A percentile compares a stretch with the other conserved stretches of the same genome.
These are phyloP conservation scores for Nipponacmea schrenckii DNA, from an alignment of 2,888 invertebrate genomes.

Conservation along the genomic window DNA sequence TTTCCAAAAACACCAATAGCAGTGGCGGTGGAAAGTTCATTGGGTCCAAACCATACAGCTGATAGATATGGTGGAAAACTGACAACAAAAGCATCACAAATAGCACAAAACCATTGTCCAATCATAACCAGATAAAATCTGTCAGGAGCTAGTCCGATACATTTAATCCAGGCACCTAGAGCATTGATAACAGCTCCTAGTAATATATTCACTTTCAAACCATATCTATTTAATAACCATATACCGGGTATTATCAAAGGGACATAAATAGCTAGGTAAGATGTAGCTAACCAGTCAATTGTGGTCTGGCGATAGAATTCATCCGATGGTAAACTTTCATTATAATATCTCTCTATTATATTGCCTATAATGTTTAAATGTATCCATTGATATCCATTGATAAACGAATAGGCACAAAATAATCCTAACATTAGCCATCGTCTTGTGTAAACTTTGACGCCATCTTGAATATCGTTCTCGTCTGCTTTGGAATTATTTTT, in stretches of 20 bases:
- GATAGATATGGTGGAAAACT: slow-evolving; percentile 91
- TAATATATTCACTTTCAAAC: slow-evolving; percentile 59
- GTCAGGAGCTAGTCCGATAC: slow-evolving; percentile 85
- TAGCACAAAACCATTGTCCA: slow-evolving; percentile 78
- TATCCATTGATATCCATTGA: slow-evolving; percentile 96
- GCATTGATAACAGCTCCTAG: slow-evolving; percentile 74
- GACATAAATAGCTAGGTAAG: slow-evolving; percentile 97
- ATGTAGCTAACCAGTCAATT: slow-evolving; percentile 97
- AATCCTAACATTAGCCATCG: slow-evolving; percentile 88
- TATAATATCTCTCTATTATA: slow-evolving; percentile 75
- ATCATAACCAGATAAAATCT: slow-evolving; percentile 88
- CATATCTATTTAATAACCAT: slow-evolving; percentile 93
- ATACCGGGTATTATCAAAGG: slow-evolving; percentile 97
- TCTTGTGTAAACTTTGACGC: slow-evolving; percentile 58
- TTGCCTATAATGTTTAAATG: slow-evolving; percentile 94
- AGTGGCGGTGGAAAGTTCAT: slow-evolving; percentile 95
- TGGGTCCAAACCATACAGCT: slow-evolving; percentile 97
- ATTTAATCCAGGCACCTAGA: slow-evolving; percentile 77
- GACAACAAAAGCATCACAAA: slow-evolving; percentile 90
- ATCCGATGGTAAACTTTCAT: slow-evolving; percentile 62
- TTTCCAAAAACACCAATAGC: slow-evolving; percentile 98
- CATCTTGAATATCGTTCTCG: not conserved
- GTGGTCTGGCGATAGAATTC: slow-evolving; percentile 66
- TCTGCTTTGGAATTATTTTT: too few species aligned
- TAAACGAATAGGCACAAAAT: slow-evolving; percentile 89